Percentiles rank a stretch among this genome's conserved stretches.
Conservation (phyloP, 1,140 invertebrate genomes). For the Hyles euphorbiae region DNA sequence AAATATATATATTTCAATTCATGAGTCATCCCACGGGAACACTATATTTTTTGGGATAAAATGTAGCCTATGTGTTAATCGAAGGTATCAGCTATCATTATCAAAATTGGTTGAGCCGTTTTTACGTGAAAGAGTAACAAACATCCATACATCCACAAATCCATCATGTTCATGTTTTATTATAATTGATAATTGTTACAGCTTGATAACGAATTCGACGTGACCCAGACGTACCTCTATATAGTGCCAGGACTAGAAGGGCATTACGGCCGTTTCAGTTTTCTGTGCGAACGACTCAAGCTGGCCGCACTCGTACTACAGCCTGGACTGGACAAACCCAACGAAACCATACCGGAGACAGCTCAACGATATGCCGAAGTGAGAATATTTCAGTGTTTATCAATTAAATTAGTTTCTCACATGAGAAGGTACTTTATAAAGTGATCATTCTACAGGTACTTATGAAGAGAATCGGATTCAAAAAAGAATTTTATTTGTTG, state of each 20-base stretch:
- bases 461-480: conserved; percentile 13
- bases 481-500: conserved; percentile 24
- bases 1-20: too few species aligned
- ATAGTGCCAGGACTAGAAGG: conserved; percentile 8
- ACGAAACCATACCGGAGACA: conserved; percentile 29
- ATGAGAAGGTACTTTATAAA: not conserved
- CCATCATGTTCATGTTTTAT: too few species aligned
- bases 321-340: conserved; percentile 22
- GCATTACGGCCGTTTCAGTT: conserved; percentile 24
- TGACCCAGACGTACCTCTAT: not conserved
- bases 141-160: too few species aligned
- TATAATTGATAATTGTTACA: not conserved
- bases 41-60: too few species aligned
- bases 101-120: too few species aligned
- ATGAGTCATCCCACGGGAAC: too few species aligned
- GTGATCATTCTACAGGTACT: conserved; percentile 2
- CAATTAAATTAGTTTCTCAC: not conserved
- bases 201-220: not conserved
- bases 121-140: too few species aligned
- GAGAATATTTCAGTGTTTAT: not conserved
- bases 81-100: too few species aligned
- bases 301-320: conserved; percentile 36
- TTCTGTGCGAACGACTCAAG: conserved; percentile 36
- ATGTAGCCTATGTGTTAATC: too few species aligned
- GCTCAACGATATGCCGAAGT: conserved; percentile 24